A percentile compares a stretch with the other conserved stretches of the same genome.
Evolutionary conservation across 2,797 vertebrate genomes (phyloP).

Genomic region (Mycteria americana): DNA sequence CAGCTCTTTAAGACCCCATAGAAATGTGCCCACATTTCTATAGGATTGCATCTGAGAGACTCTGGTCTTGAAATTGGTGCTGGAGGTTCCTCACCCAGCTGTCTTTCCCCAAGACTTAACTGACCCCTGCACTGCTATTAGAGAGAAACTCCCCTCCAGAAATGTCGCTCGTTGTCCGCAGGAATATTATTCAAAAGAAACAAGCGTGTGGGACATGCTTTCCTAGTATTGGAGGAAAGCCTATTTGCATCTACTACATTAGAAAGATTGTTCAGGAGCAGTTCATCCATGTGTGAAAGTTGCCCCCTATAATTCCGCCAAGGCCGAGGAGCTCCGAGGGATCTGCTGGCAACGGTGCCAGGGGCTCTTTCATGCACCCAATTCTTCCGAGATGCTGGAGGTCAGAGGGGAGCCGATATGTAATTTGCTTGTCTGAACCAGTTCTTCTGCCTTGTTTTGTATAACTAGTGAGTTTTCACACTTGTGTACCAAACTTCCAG

Average conservation of each 20-base stretch:
- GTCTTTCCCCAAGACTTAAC: rapidly evolving
- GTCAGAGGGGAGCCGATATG: not conserved
- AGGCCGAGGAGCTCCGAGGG: not conserved
- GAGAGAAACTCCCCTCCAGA: not conserved
- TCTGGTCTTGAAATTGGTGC: not conserved
- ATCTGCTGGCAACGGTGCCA: rapidly evolving
- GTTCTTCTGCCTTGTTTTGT: not conserved
- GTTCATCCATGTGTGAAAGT: not conserved
- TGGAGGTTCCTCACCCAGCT: not conserved
- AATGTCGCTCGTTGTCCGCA: not conserved
- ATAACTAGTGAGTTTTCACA: not conserved
- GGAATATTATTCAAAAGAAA: not conserved
- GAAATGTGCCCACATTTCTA: rapidly evolving
- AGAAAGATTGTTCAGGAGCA: not conserved
- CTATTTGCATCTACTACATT: not conserved
- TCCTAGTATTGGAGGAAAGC: not conserved
- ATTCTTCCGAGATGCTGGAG: not conserved
- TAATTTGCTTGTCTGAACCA: not conserved
- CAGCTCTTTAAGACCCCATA: not conserved
- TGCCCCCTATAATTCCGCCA: not conserved
- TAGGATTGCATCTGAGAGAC: not conserved
- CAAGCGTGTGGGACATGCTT: not conserved
- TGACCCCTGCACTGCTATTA: rapidly evolving
- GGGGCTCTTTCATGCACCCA: not conserved
- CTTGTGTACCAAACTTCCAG: not conserved